phyloP scores from a whole-genome alignment of 2,113 vertebrate species.

The Suricata suricatta region DNA sequence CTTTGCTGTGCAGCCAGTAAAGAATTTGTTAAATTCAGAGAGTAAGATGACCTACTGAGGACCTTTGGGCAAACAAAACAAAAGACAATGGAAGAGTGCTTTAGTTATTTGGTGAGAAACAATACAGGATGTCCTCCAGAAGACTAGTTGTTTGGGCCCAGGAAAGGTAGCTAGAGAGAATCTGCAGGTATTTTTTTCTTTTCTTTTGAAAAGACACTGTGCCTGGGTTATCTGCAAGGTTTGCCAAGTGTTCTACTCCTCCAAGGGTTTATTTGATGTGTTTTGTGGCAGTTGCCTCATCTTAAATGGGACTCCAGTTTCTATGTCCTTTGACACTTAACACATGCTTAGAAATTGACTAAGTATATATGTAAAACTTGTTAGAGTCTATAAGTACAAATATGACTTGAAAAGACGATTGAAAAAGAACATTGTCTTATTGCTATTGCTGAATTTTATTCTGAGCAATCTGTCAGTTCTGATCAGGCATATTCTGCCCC shows the following conservation, averaged over 20 bases:
- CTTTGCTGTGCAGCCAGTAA: neutral
- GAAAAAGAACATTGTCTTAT: conserved; percentile 37
- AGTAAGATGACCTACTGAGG: neutral
- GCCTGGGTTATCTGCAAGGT: neutral
- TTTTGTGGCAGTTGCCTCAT: neutral
- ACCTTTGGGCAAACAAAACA: neutral
- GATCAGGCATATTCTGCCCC: neutral
- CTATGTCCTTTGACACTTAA: neutral
- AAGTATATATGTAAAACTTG: conserved; percentile 17
- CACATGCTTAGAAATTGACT: conserved; percentile 16
- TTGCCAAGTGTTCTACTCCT: neutral
- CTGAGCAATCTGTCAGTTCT: conserved; percentile 44
- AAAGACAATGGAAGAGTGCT: neutral
- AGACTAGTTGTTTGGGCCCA: neutral
- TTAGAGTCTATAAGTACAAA: conserved; percentile 31
- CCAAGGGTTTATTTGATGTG: neutral
- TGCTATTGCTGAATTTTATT: conserved; percentile 52
- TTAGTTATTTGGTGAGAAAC: neutral
- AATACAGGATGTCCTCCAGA: neutral
- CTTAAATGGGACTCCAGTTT: neutral
- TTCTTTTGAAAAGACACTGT: neutral
- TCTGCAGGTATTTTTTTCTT: neutral
- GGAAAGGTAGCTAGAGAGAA: neutral
- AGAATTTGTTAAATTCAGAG: conserved; percentile 22
- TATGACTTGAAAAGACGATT: conserved; percentile 10